phyloP scores from a whole-genome alignment of 1,140 invertebrate species.

The Pseudomyrmex gracilis region DNA sequence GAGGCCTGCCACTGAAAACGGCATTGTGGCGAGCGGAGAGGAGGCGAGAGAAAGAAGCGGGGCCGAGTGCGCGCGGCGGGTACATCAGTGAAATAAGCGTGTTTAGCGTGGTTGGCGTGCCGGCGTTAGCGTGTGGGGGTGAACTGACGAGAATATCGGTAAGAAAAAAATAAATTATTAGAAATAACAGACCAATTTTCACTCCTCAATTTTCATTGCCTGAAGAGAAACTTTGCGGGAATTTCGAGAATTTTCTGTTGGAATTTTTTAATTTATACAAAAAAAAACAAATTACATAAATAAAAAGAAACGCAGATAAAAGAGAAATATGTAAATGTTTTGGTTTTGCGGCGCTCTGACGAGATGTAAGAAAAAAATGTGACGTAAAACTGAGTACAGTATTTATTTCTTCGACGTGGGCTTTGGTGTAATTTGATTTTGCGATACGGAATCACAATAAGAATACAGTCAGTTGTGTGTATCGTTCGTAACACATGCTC shows the following conservation, averaged over 20 bases:
- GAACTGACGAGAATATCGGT: slow-evolving; percentile 18
- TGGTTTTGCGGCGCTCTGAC: too few species aligned
- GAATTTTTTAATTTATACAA: too few species aligned
- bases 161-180: background rate
- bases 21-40: slow-evolving; percentile 49
- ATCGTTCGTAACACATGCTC: slow-evolving; percentile 17
- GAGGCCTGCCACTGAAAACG: slow-evolving; percentile 76
- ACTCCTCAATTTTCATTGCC: too few species aligned
- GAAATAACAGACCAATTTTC: too few species aligned
- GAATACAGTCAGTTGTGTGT: slow-evolving; percentile 2
- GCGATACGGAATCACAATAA: background rate
- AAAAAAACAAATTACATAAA: too few species aligned
- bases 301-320: too few species aligned
- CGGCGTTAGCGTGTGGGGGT: slow-evolving; percentile 28
- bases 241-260: background rate
- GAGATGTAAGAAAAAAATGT: too few species aligned
- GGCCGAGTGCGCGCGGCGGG: slow-evolving; percentile 21
- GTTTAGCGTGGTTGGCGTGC: slow-evolving; percentile 30
- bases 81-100: slow-evolving; percentile 46
- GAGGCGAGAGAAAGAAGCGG: slow-evolving; percentile 45
- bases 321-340: too few species aligned
- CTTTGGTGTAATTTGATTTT: background rate
- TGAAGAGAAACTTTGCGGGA: background rate
- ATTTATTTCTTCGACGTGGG: too few species aligned
- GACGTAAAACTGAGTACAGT: too few species aligned